Evolutionary conservation across 2,113 vertebrate genomes (phyloP).

Genomic region (Gopherus flavomarginatus): DNA sequence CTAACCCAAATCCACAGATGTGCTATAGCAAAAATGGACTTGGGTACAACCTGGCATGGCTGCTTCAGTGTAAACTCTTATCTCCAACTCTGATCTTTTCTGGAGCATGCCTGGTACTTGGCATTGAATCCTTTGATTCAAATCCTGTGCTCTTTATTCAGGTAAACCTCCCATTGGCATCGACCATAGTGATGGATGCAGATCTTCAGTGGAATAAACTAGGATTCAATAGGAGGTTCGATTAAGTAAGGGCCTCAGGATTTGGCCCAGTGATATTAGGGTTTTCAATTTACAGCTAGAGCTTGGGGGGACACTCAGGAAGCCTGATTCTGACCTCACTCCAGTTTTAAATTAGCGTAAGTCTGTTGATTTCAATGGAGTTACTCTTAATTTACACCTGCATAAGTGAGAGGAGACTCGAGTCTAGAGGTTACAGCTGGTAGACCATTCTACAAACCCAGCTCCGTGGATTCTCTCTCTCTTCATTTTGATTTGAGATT

Average conservation of each 20-base stretch:
- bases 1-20: neutral
- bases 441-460: neutral
- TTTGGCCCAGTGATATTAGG: neutral
- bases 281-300: neutral
- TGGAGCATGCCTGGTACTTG: neutral
- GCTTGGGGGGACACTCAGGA: neutral
- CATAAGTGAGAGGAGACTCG: neutral
- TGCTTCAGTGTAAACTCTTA: neutral
- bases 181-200: neutral
- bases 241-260: neutral
- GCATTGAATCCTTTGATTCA: neutral
- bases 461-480: neutral
- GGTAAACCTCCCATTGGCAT: neutral
- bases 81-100: neutral
- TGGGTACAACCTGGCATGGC: neutral
- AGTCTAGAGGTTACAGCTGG: fast-evolving
- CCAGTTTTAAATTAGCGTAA: neutral
- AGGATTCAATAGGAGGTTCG: neutral
- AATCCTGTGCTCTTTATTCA: neutral
- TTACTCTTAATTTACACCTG: neutral
- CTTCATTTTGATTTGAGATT: neutral
- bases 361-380: neutral
- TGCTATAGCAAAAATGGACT: neutral
- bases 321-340: neutral
- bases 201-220: neutral